Evolutionary conservation across 2,888 invertebrate species (phyloP), one percentile per base, ranked within the genome.

Genomic region (Xestobium rufovillosum): DNA sequence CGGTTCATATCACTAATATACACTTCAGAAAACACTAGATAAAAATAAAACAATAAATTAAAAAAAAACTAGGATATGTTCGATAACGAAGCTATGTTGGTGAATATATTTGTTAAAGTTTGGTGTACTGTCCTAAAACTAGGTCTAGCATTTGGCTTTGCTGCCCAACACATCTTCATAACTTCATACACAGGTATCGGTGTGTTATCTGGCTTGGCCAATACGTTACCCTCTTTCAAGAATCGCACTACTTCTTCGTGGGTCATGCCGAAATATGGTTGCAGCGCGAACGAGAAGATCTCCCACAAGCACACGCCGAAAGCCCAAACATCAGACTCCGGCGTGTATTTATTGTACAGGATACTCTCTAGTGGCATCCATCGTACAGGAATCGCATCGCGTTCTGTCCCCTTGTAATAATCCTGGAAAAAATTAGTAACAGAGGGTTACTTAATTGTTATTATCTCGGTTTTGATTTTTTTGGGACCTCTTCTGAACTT

Each of bases 321-420:
- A 9, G 95, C 94, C 95, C 95, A 96, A 1, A 96, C 90, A 68
- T 96, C 96, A 8, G 94, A 91, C 63, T 95, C 92, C 43, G 89
- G 75, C 9, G 95, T 94, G 66, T 94, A 96, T 64, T 92, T 92
- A 66, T 94, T 95, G 63, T 92, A 94, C 35, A 95, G 71, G 62
- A 96, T 94, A 65, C 94, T 89, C 66, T 96, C 95, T 42, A 94
- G 70, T 13, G 95, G 95, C 94, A 96, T 95, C 96, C 96, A 96
- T 61, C 96, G 75, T 14, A 96, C 91, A 19, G 95, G 95, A 51
- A 96, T 92, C 10, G 94, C 94, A 66, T 92, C 92, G 60, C 90
- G 85, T 57, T 92, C 91, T 63, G 90, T 84, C 8, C 95, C 95
- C 65, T 92, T 91, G 64, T 94, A 95, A 62, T 94, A 94, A 64